These are phyloP conservation scores for Drosophila barbarae DNA, from an alignment of 2,888 invertebrate genomes.

Conservation along the genomic window DNA sequence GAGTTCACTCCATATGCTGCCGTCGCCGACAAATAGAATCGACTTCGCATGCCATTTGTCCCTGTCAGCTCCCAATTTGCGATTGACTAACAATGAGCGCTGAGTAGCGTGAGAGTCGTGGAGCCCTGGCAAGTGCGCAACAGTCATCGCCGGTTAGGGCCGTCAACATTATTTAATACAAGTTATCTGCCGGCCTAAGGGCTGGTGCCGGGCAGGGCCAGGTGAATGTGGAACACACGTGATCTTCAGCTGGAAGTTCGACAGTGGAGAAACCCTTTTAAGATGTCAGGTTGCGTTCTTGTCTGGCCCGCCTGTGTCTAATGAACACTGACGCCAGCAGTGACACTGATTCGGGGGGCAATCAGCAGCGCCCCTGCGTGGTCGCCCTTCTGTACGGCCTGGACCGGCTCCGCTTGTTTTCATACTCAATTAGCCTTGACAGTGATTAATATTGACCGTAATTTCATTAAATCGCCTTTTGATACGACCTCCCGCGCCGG, in stretches of 20 bases:
- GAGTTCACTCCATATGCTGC: conserved; percentile 66
- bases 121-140: conserved; percentile 18
- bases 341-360: conserved; percentile 50
- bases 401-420: conserved; percentile 49
- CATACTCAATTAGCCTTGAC: conserved; percentile 73
- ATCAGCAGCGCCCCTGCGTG: conserved; percentile 1
- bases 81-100: conserved; percentile 68
- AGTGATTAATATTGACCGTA: conserved; percentile 74
- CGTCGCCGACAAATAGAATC: conserved; percentile 62
- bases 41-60: conserved; percentile 70
- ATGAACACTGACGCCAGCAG: conserved; percentile 52
- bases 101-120: background rate
- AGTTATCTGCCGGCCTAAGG: conserved; percentile 43
- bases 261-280: conserved; percentile 63
- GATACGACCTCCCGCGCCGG: conserved; percentile 48
- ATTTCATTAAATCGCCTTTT: conserved; percentile 71
- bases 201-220: background rate
- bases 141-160: conserved; percentile 48
- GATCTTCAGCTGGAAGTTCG: conserved; percentile 11
- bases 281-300: conserved; percentile 68
- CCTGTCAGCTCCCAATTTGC: conserved; percentile 67
- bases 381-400: conserved; percentile 1
- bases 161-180: conserved; percentile 55
- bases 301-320: conserved; percentile 48
- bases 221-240: conserved; percentile 44